phyloP scores from a whole-genome alignment of 2,888 invertebrate species.

The Agriopis marginaria region DNA sequence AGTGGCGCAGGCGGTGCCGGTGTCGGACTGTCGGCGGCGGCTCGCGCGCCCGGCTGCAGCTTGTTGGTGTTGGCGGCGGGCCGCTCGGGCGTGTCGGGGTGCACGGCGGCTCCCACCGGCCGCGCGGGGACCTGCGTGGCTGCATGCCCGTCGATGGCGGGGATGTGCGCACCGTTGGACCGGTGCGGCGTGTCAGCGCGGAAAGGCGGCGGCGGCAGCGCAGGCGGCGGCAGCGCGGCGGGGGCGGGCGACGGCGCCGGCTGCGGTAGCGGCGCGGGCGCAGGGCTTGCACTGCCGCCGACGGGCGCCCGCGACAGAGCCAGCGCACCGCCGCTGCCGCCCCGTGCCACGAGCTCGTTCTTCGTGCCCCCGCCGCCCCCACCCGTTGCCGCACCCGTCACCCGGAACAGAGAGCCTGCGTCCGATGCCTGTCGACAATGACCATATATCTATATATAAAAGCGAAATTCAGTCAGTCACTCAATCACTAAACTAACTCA shows the following conservation, averaged over 20 bases:
- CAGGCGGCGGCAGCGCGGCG: conserved; percentile 88
- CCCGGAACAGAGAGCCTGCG: conserved; percentile 79
- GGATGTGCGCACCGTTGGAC: conserved; percentile 76
- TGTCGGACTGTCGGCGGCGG: conserved; percentile 80
- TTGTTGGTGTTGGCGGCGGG: conserved; percentile 80
- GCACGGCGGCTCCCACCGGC: conserved; percentile 70
- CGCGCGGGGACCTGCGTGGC: conserved; percentile 79
- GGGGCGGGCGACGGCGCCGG: conserved; percentile 91
- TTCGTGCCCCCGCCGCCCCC: conserved; percentile 88
- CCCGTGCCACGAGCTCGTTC: conserved; percentile 86
- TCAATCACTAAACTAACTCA: too few species aligned
- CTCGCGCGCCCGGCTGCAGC: conserved; percentile 78
- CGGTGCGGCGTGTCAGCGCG: conserved; percentile 81
- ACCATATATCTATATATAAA: too few species aligned
- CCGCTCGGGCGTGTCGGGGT: conserved; percentile 75
- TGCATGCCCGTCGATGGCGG: conserved; percentile 77
- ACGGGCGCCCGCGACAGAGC: conserved; percentile 87
- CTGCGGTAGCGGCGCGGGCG: conserved; percentile 89
- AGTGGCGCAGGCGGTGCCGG: conserved; percentile 79
- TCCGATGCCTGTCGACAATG: conserved; percentile 71
- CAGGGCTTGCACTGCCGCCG: conserved; percentile 88
- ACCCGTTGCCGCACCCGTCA: conserved; percentile 87
- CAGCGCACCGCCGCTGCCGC: conserved; percentile 88
- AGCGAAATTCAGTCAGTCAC: too few species aligned
- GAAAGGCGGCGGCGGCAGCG: conserved; percentile 88